Evolutionary conservation across 1,140 invertebrate genomes (phyloP).

Genomic region (Sinonovacula constricta): DNA sequence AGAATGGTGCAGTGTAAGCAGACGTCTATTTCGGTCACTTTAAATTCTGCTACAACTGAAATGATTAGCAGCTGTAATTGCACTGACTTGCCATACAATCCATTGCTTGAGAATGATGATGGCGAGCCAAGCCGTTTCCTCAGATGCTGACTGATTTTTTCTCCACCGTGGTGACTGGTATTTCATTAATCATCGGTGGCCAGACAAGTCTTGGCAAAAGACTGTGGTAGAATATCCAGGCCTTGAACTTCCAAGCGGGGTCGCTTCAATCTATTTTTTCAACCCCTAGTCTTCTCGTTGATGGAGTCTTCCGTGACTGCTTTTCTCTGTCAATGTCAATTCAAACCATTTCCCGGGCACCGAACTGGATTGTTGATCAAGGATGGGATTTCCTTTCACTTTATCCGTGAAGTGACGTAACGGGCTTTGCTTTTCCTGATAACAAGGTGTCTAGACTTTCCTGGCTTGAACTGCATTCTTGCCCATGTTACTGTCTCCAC

Average conservation of each 20-base stretch:
- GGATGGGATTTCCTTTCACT: neutral
- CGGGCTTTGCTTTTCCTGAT: neutral
- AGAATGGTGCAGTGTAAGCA: neutral
- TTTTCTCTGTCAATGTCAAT: neutral
- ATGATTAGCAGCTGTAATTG: neutral
- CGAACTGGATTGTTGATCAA: neutral
- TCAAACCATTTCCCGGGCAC: neutral
- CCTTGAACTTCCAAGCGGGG: neutral
- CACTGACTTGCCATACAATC: neutral
- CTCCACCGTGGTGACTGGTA: constrained; percentile 3
- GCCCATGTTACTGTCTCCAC: neutral
- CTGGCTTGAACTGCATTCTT: constrained; percentile 1
- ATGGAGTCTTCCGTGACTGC: neutral
- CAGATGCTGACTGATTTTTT: neutral
- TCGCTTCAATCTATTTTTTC: neutral
- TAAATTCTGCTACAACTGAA: neutral
- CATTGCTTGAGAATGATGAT: neutral
- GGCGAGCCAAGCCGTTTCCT: too few species aligned
- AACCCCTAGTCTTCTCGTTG: neutral
- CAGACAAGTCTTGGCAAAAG: neutral
- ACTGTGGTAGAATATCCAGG: constrained; percentile 10
- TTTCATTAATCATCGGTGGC: neutral
- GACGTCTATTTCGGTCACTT: neutral
- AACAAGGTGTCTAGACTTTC: neutral
- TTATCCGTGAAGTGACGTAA: neutral